A percentile compares a stretch with the other conserved stretches of the same genome.
These are phyloP conservation scores for Oligia strigilis DNA, from an alignment of 2,888 invertebrate genomes.

Conservation along the genomic window DNA sequence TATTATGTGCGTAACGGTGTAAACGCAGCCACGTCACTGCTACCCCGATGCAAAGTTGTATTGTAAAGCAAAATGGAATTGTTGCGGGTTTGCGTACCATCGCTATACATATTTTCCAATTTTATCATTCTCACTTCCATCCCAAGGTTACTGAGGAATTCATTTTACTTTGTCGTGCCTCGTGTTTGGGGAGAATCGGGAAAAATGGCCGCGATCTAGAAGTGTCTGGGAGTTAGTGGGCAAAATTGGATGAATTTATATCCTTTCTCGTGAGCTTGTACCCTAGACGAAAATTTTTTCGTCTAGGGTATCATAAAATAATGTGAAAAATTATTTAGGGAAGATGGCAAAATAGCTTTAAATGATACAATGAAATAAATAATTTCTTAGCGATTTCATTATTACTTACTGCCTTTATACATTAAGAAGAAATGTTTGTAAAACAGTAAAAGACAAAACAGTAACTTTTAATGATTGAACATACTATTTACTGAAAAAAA, in stretches of 20 bases:
- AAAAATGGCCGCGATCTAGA: slow-evolving; percentile 31
- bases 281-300: no score
- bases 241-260: slow-evolving; percentile 19
- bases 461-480: no score
- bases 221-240: slow-evolving; percentile 1
- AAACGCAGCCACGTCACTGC: slow-evolving; percentile 56
- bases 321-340: background rate
- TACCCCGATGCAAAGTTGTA: slow-evolving; percentile 70
- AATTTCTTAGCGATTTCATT: no score
- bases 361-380: no score
- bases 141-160: slow-evolving; percentile 63
- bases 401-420: no score
- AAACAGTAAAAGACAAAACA: no score
- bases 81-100: slow-evolving; percentile 63
- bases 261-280: slow-evolving; percentile 6
- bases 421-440: no score
- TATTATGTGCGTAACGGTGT: slow-evolving; percentile 53
- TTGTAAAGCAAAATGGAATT: slow-evolving; percentile 74
- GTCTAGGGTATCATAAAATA: background rate
- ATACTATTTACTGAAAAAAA: no score
- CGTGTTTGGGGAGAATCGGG: slow-evolving; percentile 25
- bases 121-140: slow-evolving; percentile 68
- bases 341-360: no score
- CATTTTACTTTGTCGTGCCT: slow-evolving; percentile 61
- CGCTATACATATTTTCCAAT: slow-evolving; percentile 76